Evolutionary conservation across 2,113 vertebrate species (phyloP), one percentile per base, ranked within the genome.

Genomic region (Clarias macrocephalus): DNA sequence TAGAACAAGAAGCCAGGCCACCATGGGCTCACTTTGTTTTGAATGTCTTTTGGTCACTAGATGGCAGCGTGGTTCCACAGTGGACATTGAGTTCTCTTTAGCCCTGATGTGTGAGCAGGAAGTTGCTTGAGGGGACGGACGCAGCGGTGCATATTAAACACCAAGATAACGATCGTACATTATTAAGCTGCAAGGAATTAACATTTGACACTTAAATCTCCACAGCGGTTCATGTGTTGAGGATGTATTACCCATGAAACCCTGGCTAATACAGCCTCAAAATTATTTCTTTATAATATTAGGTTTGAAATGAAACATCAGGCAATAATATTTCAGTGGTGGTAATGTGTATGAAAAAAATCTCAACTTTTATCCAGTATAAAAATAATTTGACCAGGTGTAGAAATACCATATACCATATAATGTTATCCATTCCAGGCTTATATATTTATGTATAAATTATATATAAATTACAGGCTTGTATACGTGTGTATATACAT

Each of bases 21-120:
- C 4, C 30, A 33, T 11, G 57, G n/a, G 48, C 48, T 48, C 48
- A 48, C 48, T 77, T 82, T 33, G 25, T 57, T 52, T 9, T 18
- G 54, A 7, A 1, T 10, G 1, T 48, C 1, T 25, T 56, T 0
- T 85, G 6, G 59, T 59, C 93, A 88, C 89, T 81, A 89, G 92
- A 82, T 84, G 93, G 90, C 90, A 90, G 88, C 79, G 59, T 79
- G 48, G 23, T 28, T 76, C 63, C 82, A 86, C 33, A 54, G 80
- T 52, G n/a, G 54, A 10, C 9, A 1, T 10, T 0, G 10, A 13
- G 12, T 70, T 30, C 18, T 23, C 11, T 77, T 48, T 15, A 5
- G 83, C 30, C 88, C 81, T 85, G 83, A 77, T 83, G 79, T 63
- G 54, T 5, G 33, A 65, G 73, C 57, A 28, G 83, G 83, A 82